phyloP scores from a whole-genome alignment of 2,113 vertebrate species.

The Muntiacus reevesi region DNA sequence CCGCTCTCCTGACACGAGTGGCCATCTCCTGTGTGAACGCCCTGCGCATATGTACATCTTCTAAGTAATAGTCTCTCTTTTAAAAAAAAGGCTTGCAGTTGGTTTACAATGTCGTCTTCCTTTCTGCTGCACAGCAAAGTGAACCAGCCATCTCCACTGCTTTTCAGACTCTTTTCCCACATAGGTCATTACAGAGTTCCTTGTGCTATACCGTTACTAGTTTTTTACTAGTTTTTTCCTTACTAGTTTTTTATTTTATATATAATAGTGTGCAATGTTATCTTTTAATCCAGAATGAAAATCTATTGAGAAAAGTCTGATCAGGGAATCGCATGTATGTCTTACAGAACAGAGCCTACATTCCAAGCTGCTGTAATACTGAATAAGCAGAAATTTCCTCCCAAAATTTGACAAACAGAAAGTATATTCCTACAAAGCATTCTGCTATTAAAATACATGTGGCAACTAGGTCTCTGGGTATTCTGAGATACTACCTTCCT shows the following conservation, averaged over 20 bases:
- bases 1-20: background rate
- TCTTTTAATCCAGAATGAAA: background rate
- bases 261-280: background rate
- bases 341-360: background rate
- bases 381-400: background rate
- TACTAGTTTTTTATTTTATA: background rate
- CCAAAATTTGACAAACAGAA: background rate
- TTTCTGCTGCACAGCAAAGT: background rate
- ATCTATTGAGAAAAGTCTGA: background rate
- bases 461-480: background rate
- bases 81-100: background rate
- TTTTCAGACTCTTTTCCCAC: background rate
- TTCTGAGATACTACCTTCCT: background rate
- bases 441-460: background rate
- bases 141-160: background rate
- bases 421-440: background rate
- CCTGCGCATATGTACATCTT: background rate
- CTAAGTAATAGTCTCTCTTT: background rate
- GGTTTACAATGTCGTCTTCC: background rate
- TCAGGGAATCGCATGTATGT: background rate
- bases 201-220: background rate
- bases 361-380: background rate
- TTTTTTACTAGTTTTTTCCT: background rate
- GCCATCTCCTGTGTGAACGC: too few species aligned
- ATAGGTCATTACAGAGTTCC: background rate